phyloP scores from a whole-genome alignment of 35 echinoderm and acorn worm genomes.

The Lytechinus pictus region DNA sequence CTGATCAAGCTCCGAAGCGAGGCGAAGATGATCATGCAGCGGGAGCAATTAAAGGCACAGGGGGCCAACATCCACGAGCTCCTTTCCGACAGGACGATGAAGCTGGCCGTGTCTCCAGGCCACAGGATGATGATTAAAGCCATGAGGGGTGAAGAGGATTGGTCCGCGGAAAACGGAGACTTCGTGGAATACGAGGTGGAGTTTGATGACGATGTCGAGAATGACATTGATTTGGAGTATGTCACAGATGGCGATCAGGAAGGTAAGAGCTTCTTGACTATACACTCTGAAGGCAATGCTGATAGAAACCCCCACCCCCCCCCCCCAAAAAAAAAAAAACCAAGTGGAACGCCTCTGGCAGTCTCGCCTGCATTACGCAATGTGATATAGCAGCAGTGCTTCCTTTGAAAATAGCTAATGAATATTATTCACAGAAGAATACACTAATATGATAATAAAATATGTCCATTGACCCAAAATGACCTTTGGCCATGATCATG shows the following conservation, averaged over 20 bases:
- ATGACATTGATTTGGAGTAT: not conserved
- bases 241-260: not conserved
- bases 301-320: too few species aligned
- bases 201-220: not conserved
- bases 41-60: not conserved
- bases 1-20: constrained; percentile 35
- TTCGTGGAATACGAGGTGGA: not conserved
- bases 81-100: not conserved
- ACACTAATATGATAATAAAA: too few species aligned
- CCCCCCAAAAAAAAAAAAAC: too few species aligned
- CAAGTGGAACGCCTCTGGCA: too few species aligned
- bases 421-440: too few species aligned
- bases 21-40: constrained; percentile 19
- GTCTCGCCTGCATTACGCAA: too few species aligned
- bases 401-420: too few species aligned
- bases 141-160: not conserved
- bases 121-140: constrained; percentile 31
- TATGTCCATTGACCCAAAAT: too few species aligned
- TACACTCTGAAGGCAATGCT: too few species aligned
- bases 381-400: too few species aligned
- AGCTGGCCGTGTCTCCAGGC: not conserved
- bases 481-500: too few species aligned
- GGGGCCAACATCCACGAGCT: not conserved
- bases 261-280: not conserved
- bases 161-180: not conserved